A percentile compares a stretch with the other conserved stretches of the same genome.
Evolutionary conservation across 2,888 invertebrate species (phyloP).

Genomic region (Syritta pipiens): DNA sequence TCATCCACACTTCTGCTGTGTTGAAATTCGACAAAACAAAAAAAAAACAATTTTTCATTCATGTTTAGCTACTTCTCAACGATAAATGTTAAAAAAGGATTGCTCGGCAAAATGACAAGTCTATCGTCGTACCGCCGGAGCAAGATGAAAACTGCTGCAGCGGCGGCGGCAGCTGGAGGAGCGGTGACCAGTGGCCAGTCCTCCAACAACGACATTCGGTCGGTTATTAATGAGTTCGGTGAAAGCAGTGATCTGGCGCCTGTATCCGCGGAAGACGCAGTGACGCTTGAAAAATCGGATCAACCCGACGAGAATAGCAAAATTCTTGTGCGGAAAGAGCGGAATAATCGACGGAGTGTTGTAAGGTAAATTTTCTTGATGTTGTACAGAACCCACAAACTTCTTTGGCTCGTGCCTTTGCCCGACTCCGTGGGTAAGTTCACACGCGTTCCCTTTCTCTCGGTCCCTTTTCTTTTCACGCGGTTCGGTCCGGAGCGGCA

Average conservation of each 20-base stretch:
- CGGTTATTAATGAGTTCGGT: conserved; percentile 72
- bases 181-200: too few species aligned
- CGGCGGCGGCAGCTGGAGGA: too few species aligned
- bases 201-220: conserved; percentile 77
- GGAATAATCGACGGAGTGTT: conserved; percentile 77
- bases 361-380: conserved; percentile 75
- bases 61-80: conserved; percentile 77
- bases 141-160: conserved; percentile 77
- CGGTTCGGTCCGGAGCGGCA: too few species aligned
- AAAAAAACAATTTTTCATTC: conserved; percentile 39
- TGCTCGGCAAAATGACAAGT: conserved; percentile 78
- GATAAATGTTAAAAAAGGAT: conserved; percentile 78
- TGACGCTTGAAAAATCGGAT: conserved; percentile 63
- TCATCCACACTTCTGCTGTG: not conserved
- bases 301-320: conserved; percentile 66
- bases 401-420: too few species aligned
- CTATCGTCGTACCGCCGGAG: conserved; percentile 78
- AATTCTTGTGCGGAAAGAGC: conserved; percentile 76
- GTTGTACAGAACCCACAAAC: too few species aligned
- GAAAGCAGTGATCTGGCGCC: conserved; percentile 63
- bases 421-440: conserved; percentile 1
- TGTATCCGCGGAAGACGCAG: conserved; percentile 71
- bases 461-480: conserved; percentile 2
- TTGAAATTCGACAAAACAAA: conserved; percentile 33
- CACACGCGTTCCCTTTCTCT: conserved; percentile 22